Evolutionary conservation across 2,888 invertebrate species (phyloP), one percentile per base, ranked within the genome.

Genomic region (Torymus tubicola): DNA sequence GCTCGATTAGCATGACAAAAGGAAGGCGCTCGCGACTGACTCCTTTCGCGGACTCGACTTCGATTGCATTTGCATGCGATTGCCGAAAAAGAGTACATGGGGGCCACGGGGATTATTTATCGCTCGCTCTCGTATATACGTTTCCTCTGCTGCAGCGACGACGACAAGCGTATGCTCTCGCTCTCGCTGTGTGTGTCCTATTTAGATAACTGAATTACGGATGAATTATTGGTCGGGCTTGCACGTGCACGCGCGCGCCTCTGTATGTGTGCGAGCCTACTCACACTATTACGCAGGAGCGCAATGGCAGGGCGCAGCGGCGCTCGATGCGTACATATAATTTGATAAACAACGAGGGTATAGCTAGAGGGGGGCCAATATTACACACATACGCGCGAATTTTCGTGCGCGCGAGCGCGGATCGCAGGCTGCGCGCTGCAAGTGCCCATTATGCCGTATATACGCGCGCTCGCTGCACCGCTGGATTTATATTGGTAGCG

Each of bases 201-300:
- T 89, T 88, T 87, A 87, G 87, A 88, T 88, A 89, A 89, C 87
- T 87, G 88, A 89, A 89, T 89, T 87, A 87, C 86, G 84, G 86
- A 87, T 88, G 89, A 89, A 88, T 89, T 88, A 89, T 88, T 86
- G 87, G 86, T 13, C 71, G 70, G 31, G 60, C 50, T 52, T 16
- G 65, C 52, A 42, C 57, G 14, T n/a, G 24, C 16, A 10, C 21
- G 75, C 42, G 18, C 18, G 61, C 24, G 18, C n/a, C 50, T 21
- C 1, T 21, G 21, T 21, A 21, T 31, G 31, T 31, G 31, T 31
- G 31, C 31, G 42, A 5, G 8, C 42, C 42, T 42, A 42, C 42
- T 42, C 42, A 42, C 42, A 42, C 42, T 42, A 42, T 42, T 8
- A 42, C 42, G 42, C 8, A 8, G 8, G 8, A 8, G 42, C 42